Evolutionary conservation across 1,140 invertebrate genomes (phyloP).

Genomic region (Semibalanus balanoides): DNA sequence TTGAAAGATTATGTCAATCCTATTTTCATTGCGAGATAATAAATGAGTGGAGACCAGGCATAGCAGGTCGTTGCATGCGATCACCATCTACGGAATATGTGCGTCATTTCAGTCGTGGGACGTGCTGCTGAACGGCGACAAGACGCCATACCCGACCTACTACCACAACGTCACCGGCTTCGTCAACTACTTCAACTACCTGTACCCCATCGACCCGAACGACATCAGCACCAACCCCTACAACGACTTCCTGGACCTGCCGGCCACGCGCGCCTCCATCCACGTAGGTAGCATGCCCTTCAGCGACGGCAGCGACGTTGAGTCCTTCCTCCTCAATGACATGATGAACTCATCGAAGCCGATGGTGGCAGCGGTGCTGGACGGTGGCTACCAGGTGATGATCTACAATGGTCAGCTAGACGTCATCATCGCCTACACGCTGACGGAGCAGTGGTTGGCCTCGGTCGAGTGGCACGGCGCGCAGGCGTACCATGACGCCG

Average conservation of each 20-base stretch:
- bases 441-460: conserved; percentile 53
- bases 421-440: conserved; percentile 64
- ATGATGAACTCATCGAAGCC: conserved; percentile 66
- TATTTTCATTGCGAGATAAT: too few relatives aligned
- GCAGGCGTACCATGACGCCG: conserved; percentile 45
- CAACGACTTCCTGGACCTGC: conserved; percentile 27
- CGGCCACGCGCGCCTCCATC: conserved; percentile 48
- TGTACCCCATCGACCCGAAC: conserved; percentile 39
- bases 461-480: conserved; percentile 48
- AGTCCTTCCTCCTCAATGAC: conserved; percentile 53
- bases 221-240: not conserved
- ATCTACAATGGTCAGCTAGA: conserved; percentile 73
- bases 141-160: conserved; percentile 41
- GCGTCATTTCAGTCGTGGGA: conserved; percentile 35
- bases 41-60: too few relatives aligned
- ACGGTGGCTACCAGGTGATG: conserved; percentile 31
- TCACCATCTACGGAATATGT: too few relatives aligned
- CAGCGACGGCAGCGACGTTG: conserved; percentile 40
- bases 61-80: too few relatives aligned
- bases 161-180: conserved; percentile 68
- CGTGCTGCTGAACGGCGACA: conserved; percentile 52
- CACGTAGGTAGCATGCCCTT: conserved; percentile 68
- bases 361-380: conserved; percentile 50
- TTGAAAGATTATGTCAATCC: too few relatives aligned
- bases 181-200: conserved; percentile 62